These are phyloP conservation scores for Nyctibius grandis DNA, from an alignment of 2,797 vertebrate species.

Conservation along the genomic window DNA sequence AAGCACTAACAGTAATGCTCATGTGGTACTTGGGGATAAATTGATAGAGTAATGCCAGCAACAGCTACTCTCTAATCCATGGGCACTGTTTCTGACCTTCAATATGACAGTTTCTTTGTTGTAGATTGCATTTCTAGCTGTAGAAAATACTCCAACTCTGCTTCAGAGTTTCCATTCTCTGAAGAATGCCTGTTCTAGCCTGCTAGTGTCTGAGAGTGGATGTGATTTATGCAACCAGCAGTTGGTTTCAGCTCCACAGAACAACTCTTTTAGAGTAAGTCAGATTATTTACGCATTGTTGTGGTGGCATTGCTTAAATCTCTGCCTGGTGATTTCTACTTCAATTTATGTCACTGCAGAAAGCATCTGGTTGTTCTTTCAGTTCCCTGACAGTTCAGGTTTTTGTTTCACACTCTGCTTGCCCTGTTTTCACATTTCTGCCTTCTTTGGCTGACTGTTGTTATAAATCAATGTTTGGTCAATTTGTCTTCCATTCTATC, in stretches of 20 bases:
- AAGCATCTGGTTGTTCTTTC: constrained; percentile 41
- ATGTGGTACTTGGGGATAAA: background rate
- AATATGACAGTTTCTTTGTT: background rate
- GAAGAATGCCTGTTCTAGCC: background rate
- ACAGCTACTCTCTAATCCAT: background rate
- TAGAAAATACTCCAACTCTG: background rate
- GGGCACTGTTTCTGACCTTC: background rate
- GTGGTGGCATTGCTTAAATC: constrained; percentile 8
- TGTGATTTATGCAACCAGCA: constrained; percentile 29
- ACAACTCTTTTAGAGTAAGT: constrained; percentile 32
- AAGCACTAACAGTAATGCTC: background rate
- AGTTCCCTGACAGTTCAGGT: constrained; percentile 44
- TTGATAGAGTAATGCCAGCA: background rate
- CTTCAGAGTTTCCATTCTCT: background rate
- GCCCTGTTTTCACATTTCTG: constrained; percentile 22
- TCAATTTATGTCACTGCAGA: constrained; percentile 55
- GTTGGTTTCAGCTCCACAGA: constrained; percentile 12
- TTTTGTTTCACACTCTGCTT: constrained; percentile 45
- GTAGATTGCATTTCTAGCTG: background rate
- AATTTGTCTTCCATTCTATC: constrained; percentile 27
- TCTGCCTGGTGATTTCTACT: constrained; percentile 42
- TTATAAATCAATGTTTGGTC: constrained; percentile 42
- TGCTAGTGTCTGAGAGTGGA: background rate
- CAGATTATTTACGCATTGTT: constrained; percentile 30
- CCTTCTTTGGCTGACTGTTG: constrained; percentile 16